Base-by-base conservation (phyloP, 2,797 vertebrate species). In the Neoniphon sammara region DNA sequence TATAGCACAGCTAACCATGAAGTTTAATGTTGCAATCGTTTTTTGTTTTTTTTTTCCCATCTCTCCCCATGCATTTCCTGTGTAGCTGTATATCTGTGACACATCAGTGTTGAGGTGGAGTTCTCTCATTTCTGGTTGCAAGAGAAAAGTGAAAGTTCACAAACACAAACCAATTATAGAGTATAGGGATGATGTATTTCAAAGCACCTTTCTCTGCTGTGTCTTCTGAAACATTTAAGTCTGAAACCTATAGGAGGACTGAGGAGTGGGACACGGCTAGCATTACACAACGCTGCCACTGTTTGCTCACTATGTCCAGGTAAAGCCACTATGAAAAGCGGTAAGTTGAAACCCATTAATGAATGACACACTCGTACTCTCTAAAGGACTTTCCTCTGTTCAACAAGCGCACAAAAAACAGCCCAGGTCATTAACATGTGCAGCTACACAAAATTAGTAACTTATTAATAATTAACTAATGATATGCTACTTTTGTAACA, bases 201-300 rank as follows among this genome's bases (percentile, higher is more conserved):
- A 42, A 4, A 18, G 54, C 14, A n/a, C 56, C 36, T 57, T 60
- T 15, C 31, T 23, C 7, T 59, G 21, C 39, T 4, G n/a, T 7
- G 49, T 56, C 21, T 46, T 49, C 0, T 53, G 55, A 69, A 59
- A 15, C 44, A 34, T 58, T 54, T 42, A 57, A 34, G 17, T 27
- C 50, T 80, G 61, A 73, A 70, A 58, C 52, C 34, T 75, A 82
- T 57, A 66, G 62, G 27, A 31, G 17, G 39, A 55, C 70, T 27
- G 20, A 34, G 23, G 20, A 34, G 30, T n/a, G 5, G 23, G 52
- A 62, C 4, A 15, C 20, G 73, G 56, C 56, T 66, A 10, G 47
- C 0, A 67, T 61, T 67, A 53, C 73, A 85, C 81, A 87, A 79
- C 8, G 62, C 57, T 2, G 59, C 73, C 66, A 66, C 72, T 83